Percentiles rank a stretch among this genome's conserved stretches.
Conservation (phyloP, 2,113 vertebrate species). For the Dermatemys mawii region DNA sequence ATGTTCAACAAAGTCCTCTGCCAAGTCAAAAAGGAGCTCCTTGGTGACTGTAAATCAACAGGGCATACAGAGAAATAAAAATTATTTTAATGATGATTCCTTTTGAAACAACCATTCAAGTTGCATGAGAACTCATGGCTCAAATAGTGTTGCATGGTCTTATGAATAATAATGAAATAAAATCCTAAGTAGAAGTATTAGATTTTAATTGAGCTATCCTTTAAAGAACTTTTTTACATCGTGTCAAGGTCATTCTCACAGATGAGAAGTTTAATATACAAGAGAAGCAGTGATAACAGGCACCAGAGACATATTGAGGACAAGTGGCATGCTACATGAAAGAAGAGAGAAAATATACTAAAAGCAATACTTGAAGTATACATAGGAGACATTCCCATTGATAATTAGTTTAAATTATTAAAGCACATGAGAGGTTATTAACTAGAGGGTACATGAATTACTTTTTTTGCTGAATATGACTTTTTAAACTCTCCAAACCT, state of each 20-base stretch:
- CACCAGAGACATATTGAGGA: slow-evolving; percentile 75
- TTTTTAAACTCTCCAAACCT: slow-evolving; percentile 71
- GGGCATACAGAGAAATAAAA: slow-evolving; percentile 45
- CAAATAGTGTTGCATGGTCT: slow-evolving; percentile 49
- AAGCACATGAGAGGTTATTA: slow-evolving; percentile 76
- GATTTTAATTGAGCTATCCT: slow-evolving; percentile 84
- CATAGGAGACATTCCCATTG: slow-evolving; percentile 78
- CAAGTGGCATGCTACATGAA: slow-evolving; percentile 68
- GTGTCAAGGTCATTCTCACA: slow-evolving; percentile 81
- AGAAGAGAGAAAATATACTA: slow-evolving; percentile 73
- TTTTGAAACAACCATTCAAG: slow-evolving; percentile 66
- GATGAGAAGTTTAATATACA: slow-evolving; percentile 77
- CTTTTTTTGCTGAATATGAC: slow-evolving; percentile 69
- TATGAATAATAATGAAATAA: slow-evolving; percentile 83
- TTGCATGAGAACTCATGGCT: slow-evolving; percentile 61
- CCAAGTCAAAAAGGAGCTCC: slow-evolving; percentile 50
- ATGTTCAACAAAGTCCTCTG: slow-evolving; percentile 25
- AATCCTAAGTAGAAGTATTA: slow-evolving; percentile 77
- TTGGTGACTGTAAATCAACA: slow-evolving; percentile 50
- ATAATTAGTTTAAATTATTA: slow-evolving; percentile 83
- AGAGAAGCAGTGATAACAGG: slow-evolving; percentile 71
- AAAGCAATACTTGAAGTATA: slow-evolving; percentile 80
- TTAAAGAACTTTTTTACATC: slow-evolving; percentile 70
- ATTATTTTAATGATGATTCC: slow-evolving; percentile 63
- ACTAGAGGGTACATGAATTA: slow-evolving; percentile 70